Conservation (phyloP, 1,140 invertebrate species). For the Kradibia gibbosae region DNA sequence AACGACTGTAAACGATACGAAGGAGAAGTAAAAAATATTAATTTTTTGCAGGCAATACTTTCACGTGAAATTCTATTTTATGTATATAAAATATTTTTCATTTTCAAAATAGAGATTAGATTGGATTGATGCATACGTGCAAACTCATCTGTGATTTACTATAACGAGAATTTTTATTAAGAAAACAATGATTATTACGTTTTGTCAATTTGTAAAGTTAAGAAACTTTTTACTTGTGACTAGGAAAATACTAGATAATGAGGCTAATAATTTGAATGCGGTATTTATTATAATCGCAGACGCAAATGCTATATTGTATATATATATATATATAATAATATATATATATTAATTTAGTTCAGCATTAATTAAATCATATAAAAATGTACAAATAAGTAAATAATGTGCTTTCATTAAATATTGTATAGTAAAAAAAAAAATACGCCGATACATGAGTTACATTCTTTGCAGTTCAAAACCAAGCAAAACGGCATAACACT, state of each 20-base stretch:
- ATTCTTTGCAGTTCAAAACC: not conserved
- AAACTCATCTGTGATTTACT: slow-evolving; percentile 25
- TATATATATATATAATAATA: slow-evolving; percentile 25
- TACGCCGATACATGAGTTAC: not conserved
- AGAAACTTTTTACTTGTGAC: slow-evolving; percentile 30
- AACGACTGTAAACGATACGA: not conserved
- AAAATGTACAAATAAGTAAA: slow-evolving; percentile 25
- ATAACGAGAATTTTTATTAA: not conserved
- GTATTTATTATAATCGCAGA: slow-evolving; percentile 20
- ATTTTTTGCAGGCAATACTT: not conserved
- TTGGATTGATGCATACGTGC: not conserved
- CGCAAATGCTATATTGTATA: slow-evolving; percentile 9
- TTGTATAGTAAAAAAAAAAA: slow-evolving; percentile 18
- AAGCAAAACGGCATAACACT: not conserved
- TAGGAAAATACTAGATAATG: not conserved
- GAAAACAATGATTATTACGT: slow-evolving; percentile 7
- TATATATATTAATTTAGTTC: slow-evolving; percentile 26
- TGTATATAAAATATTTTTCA: not conserved
- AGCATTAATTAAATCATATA: slow-evolving; percentile 7
- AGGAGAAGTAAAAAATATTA: not conserved
- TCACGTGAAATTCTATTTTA: not conserved
- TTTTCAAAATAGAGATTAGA: slow-evolving; percentile 6
- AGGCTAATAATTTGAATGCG: slow-evolving; percentile 6
- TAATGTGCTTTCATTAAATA: not conserved
- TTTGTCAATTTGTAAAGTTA: slow-evolving; percentile 1